These are phyloP conservation scores for Cyrtonyx montezumae DNA, from an alignment of 2,113 vertebrate genomes.

Conservation along the genomic window DNA sequence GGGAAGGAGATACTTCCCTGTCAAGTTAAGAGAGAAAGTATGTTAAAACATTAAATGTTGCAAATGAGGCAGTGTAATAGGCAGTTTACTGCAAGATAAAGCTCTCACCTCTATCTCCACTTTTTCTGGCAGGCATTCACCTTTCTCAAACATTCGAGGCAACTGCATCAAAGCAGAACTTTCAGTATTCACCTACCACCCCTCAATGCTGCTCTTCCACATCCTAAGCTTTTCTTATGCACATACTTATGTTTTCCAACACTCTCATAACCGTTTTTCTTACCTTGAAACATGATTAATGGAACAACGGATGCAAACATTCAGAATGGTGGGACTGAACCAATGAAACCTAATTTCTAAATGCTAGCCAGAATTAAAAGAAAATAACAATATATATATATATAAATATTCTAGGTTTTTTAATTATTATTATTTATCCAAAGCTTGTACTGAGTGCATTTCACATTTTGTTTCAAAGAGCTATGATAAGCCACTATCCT, in stretches of 20 bases:
- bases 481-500: neutral
- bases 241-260: neutral
- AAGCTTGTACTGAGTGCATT: neutral
- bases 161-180: neutral
- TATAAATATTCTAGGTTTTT: neutral
- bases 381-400: neutral
- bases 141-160: neutral
- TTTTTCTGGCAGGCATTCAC: neutral
- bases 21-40: constrained; percentile 13
- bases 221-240: neutral
- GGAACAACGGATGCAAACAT: neutral
- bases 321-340: neutral
- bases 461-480: neutral
- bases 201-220: neutral
- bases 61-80: neutral
- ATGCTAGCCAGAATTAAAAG: neutral
- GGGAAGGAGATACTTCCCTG: constrained; percentile 93
- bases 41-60: neutral
- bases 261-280: neutral
- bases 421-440: neutral
- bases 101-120: neutral
- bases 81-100: neutral
- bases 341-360: neutral
- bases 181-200: neutral
- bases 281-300: neutral